Conservation (phyloP, 1,140 invertebrate genomes). For the Drosophila ficusphila region DNA sequence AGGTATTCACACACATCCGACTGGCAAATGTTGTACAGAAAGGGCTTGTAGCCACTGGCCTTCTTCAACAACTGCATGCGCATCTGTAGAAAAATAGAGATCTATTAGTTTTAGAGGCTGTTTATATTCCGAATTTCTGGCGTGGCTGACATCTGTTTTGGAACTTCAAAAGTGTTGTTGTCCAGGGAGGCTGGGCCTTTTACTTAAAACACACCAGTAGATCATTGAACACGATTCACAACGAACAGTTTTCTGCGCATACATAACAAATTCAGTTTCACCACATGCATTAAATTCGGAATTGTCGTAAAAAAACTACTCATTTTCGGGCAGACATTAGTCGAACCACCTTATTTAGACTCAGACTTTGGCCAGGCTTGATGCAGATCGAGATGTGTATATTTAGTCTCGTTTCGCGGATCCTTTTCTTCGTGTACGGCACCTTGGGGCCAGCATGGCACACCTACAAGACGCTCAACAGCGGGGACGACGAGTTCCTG, state of each 20-base stretch:
- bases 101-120: too few relatives aligned
- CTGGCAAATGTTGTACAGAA: constrained; percentile 62
- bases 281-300: constrained; percentile 5
- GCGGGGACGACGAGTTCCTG: constrained; percentile 14
- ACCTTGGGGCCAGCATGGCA: constrained; percentile 51
- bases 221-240: background rate
- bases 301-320: background rate
- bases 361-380: background rate
- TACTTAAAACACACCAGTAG: background rate
- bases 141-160: too few relatives aligned
- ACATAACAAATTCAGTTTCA: constrained; percentile 4
- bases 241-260: background rate
- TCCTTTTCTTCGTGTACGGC: constrained; percentile 51
- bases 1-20: constrained; percentile 66
- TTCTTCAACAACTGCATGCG: constrained; percentile 67
- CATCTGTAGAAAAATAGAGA: constrained; percentile 40
- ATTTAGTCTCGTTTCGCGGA: constrained; percentile 23
- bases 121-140: too few relatives aligned
- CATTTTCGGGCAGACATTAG: background rate
- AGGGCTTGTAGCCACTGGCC: constrained; percentile 72
- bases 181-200: constrained; percentile 11
- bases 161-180: too few relatives aligned
- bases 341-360: background rate
- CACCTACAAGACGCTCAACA: constrained; percentile 39
- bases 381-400: constrained; percentile 29